Conservation (phyloP, 2,113 vertebrate genomes). For the Empidonax traillii region DNA sequence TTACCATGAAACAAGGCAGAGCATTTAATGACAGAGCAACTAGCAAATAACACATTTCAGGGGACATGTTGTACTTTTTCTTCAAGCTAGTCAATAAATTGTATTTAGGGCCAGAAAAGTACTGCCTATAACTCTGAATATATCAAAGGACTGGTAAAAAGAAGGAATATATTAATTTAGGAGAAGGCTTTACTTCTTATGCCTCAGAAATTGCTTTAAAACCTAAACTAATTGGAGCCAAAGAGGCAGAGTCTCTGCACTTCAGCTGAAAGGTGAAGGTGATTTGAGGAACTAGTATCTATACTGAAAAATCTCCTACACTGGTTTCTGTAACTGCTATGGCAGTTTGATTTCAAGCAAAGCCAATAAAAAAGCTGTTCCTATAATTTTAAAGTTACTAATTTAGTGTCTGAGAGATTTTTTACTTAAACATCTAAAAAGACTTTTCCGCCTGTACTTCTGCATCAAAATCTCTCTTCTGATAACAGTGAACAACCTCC, state of each 20-base stretch:
- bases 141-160: not conserved
- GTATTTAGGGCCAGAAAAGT: not conserved
- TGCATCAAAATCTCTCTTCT: not conserved
- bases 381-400: not conserved
- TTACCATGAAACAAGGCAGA: not conserved
- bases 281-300: not conserved
- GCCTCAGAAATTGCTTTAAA: not conserved
- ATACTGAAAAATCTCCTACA: not conserved
- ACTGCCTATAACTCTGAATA: slow-evolving; percentile 2
- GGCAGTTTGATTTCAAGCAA: not conserved
- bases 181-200: not conserved
- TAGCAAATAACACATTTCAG: not conserved
- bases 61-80: not conserved
- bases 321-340: not conserved
- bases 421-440: not conserved
- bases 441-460: not conserved
- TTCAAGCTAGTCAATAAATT: slow-evolving; percentile 4
- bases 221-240: not conserved
- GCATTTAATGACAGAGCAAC: not conserved
- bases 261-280: not conserved
- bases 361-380: not conserved
- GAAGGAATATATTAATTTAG: not conserved
- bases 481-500: not conserved
- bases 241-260: not conserved
- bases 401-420: not conserved